These are phyloP conservation scores for Redunca redunca DNA, from an alignment of 2,113 vertebrate species.

Conservation along the genomic window DNA sequence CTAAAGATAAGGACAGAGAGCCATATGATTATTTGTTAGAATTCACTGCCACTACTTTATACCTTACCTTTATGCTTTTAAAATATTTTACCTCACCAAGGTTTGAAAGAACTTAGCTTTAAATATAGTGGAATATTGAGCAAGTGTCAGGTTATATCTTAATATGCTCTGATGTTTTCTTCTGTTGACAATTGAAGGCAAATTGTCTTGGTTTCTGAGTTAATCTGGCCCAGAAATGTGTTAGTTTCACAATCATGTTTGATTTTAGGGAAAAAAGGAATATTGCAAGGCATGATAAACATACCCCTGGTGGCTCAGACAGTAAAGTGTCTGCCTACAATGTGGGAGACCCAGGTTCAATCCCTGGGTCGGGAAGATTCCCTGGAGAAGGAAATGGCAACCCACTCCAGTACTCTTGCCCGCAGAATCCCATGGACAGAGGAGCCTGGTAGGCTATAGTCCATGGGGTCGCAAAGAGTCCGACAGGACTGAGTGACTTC, in stretches of 20 bases:
- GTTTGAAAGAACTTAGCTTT: not conserved
- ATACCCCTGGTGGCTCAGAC: not conserved
- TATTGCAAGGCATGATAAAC: not conserved
- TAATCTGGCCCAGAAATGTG: not conserved
- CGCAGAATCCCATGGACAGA: not conserved
- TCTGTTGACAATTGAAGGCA: not conserved
- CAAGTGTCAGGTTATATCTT: not conserved
- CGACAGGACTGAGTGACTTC: not conserved
- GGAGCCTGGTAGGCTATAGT: not conserved
- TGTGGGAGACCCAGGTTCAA: not conserved
- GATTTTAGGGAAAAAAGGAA: not conserved
- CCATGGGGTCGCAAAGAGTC: not conserved
- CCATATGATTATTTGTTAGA: not conserved
- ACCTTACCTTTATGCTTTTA: not conserved
- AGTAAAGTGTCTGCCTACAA: not conserved
- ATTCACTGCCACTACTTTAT: not conserved
- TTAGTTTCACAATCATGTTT: not conserved
- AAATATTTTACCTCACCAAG: not conserved
- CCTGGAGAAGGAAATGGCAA: not conserved
- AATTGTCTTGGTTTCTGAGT: not conserved
- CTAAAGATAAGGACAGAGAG: not conserved
- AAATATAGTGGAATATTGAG: not conserved
- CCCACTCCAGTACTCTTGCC: not conserved
- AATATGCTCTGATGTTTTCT: not conserved
- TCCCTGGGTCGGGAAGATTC: not conserved